Evolutionary conservation across 2,113 vertebrate species (phyloP), one percentile per base, ranked within the genome.

Genomic region (Acanthochromis polyacanthus): DNA sequence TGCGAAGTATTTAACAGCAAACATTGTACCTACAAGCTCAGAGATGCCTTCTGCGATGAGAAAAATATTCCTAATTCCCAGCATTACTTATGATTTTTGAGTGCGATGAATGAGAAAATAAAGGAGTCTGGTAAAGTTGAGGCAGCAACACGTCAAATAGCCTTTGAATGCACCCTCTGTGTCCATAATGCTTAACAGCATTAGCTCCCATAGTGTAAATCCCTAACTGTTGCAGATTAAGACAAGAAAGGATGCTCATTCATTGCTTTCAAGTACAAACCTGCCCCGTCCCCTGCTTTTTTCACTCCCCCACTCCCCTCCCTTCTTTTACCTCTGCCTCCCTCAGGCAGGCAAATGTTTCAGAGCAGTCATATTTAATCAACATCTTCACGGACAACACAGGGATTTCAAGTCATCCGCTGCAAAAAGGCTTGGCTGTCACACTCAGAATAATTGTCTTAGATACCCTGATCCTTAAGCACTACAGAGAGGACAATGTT

Each of bases 311-410:
- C 36, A 22, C 28, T 45, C 36, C 46, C 50, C 65, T 32, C 40
- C 22, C 62, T 20, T 5, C 23, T 55, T 55, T 58, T 51, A 60
- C 68, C 25, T 58, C 30, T 14, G 17, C 65, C 75, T 83, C 78
- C 63, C 73, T 58, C 8, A 75, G 61, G 75, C 80, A 84, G 80
- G 52, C 79, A 72, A 74, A 76, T 52, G 83, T 82, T 86, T 89
- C 87, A 75, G 71, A 74, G 71, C 87, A 88, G 92, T 93, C 93
- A 88, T 88, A 85, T 89, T 94, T 93, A 89, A 94, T 95, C 91
- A 93, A 72, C 88, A 89, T 94, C 92, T 92, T 79, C 57, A 67
- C 8, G 80, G 89, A 89, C 91, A 89, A 92, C 85, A 80, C 85
- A 58, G 75, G 71, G 78, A 91, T 86, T 89, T 86, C 40, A 78